Conservation (phyloP, 2,113 vertebrate genomes). For the Micronisus gabar region DNA sequence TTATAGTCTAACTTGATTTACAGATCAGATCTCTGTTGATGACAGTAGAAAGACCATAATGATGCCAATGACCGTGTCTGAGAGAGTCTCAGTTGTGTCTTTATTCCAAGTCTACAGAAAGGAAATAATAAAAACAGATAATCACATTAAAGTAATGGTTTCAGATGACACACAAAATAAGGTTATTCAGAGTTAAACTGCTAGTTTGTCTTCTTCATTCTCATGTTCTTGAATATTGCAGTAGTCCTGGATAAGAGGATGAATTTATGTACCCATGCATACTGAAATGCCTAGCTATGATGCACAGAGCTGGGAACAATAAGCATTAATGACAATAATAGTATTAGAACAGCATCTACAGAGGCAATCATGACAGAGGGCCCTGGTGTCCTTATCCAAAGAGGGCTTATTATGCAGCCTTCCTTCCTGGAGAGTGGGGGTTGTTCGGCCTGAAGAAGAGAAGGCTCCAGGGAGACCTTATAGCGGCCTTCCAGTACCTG, state of each 20-base stretch:
- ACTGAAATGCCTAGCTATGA: neutral
- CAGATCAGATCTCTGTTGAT: slow-evolving; percentile 55
- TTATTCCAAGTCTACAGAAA: slow-evolving; percentile 46
- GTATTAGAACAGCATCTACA: neutral
- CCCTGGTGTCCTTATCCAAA: neutral
- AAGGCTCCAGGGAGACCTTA: too few relatives aligned
- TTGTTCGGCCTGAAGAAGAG: too few relatives aligned
- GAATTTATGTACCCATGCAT: slow-evolving; percentile 13
- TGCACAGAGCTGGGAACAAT: slow-evolving; percentile 1
- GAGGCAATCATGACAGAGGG: neutral
- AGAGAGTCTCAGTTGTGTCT: slow-evolving; percentile 51
- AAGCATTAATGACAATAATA: neutral
- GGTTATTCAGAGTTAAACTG: slow-evolving; percentile 58
- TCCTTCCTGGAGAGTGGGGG: neutral
- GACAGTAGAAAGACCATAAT: slow-evolving; percentile 48
- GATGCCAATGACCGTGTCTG: slow-evolving; percentile 49
- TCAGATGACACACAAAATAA: slow-evolving; percentile 50
- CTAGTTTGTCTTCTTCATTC: slow-evolving; percentile 54
- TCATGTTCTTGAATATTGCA: slow-evolving; percentile 14
- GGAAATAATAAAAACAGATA: slow-evolving; percentile 64
- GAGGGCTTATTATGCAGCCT: neutral
- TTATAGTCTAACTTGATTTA: slow-evolving; percentile 53
- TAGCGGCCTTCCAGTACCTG: neutral
- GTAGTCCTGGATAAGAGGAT: neutral
- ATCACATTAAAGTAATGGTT: slow-evolving; percentile 53